These are phyloP conservation scores for Epinephelus lanceolatus DNA, from an alignment of 2,113 vertebrate genomes.

Conservation along the genomic window DNA sequence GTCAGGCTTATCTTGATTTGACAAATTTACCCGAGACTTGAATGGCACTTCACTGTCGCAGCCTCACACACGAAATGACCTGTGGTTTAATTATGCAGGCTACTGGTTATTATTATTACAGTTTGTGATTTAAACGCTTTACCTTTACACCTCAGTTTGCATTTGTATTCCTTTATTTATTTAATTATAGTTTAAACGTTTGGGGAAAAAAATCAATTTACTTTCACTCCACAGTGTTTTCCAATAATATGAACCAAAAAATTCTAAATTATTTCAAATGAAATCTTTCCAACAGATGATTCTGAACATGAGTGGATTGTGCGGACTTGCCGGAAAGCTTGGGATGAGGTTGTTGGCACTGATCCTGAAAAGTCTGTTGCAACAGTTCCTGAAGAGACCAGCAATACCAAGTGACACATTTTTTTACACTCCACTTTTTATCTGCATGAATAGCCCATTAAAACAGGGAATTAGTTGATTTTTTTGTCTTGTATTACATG, in stretches of 20 bases:
- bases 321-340: constrained; percentile 89
- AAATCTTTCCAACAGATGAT: constrained; percentile 85
- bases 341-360: constrained; percentile 71
- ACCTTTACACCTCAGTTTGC: constrained; percentile 5
- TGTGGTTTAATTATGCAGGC: constrained; percentile 58
- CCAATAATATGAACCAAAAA: not conserved
- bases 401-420: not conserved
- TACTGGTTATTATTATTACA: constrained; percentile 52
- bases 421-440: not conserved
- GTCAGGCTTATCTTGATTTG: constrained; percentile 79
- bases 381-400: constrained; percentile 28
- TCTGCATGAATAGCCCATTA: not conserved
- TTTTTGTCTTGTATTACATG: not conserved
- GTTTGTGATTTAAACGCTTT: constrained; percentile 47
- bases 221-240: constrained; percentile 1
- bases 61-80: constrained; percentile 60
- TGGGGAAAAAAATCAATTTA: not conserved
- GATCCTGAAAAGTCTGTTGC: constrained; percentile 27
- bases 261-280: not conserved
- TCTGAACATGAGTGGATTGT: constrained; percentile 92
- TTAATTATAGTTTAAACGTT: not conserved
- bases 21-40: constrained; percentile 68
- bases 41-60: constrained; percentile 72
- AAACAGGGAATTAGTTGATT: not conserved
- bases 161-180: not conserved